These are phyloP conservation scores for Labrus mixtus DNA, from an alignment of 2,113 vertebrate genomes.

Conservation along the genomic window DNA sequence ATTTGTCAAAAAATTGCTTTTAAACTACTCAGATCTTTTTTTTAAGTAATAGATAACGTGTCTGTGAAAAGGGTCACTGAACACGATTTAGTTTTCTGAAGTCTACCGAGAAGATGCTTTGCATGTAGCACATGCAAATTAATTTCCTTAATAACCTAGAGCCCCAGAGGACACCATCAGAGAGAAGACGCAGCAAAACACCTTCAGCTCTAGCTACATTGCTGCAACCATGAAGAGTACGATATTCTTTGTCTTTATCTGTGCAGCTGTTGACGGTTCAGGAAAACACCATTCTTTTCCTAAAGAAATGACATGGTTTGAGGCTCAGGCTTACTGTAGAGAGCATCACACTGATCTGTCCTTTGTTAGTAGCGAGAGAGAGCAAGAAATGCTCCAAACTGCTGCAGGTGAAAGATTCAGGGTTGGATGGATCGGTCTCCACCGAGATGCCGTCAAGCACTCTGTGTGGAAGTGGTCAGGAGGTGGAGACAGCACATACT, in stretches of 20 bases:
- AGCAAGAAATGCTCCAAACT: background rate
- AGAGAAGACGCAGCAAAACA: background rate
- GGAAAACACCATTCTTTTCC: conserved; percentile 1
- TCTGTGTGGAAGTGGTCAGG: conserved; percentile 42
- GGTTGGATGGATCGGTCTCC: conserved; percentile 46
- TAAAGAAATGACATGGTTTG: accelerated
- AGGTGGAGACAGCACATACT: background rate
- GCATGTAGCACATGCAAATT: conserved; percentile 24
- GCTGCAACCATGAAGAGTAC: conserved; percentile 2
- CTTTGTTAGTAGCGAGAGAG: background rate
- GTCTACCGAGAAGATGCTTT: conserved; percentile 5
- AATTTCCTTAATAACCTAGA: background rate
- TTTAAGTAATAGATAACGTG: no score
- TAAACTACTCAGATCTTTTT: no score
- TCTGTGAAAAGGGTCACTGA: background rate
- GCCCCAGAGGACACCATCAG: no score
- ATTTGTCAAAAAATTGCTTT: no score
- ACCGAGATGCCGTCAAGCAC: accelerated
- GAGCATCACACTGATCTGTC: background rate
- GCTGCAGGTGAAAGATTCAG: accelerated
- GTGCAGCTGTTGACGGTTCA: background rate
- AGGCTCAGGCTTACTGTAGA: conserved; percentile 1
- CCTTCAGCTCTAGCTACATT: background rate
- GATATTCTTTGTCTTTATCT: conserved; percentile 19
- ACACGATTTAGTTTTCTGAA: conserved; percentile 15